A percentile compares a stretch with the other conserved stretches of the same genome.
These are phyloP conservation scores for Chloebia gouldiae DNA, from an alignment of 2,113 vertebrate genomes.

Conservation along the genomic window DNA sequence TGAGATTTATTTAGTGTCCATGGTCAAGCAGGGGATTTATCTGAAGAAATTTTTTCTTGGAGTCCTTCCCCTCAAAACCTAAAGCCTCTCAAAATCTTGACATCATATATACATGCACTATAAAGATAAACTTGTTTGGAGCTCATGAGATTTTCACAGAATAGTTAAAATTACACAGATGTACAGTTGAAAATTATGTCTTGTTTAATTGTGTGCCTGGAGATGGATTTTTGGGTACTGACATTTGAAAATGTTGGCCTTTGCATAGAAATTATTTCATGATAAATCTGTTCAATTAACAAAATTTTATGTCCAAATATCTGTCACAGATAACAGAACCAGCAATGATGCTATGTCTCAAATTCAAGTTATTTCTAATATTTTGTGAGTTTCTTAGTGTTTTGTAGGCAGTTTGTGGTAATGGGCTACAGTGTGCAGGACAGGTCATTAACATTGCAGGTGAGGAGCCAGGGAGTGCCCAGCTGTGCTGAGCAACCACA, in stretches of 20 bases:
- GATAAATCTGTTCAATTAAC: constrained; percentile 58
- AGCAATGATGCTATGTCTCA: neutral
- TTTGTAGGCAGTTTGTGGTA: neutral
- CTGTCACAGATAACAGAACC: constrained; percentile 17
- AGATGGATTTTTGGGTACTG: constrained; percentile 26
- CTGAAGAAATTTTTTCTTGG: neutral
- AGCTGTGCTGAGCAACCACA: neutral
- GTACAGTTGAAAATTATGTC: neutral
- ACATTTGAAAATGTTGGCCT: constrained; percentile 57
- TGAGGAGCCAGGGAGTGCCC: neutral
- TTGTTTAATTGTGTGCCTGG: neutral
- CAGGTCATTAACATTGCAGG: neutral
- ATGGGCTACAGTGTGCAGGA: neutral
- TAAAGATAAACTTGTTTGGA: neutral
- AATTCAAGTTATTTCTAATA: neutral
- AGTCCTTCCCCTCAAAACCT: neutral
- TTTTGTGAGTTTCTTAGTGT: neutral
- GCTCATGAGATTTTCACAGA: neutral
- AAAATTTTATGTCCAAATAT: constrained; percentile 44
- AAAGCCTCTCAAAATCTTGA: neutral
- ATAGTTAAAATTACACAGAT: constrained; percentile 23
- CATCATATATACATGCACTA: neutral
- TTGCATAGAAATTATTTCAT: constrained; percentile 30
- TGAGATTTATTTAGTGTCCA: neutral
- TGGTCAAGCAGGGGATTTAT: neutral